A percentile compares a stretch with the other conserved stretches of the same genome.
Conservation (phyloP, 2,797 vertebrate species). For the Epinephelus malabaricus region DNA sequence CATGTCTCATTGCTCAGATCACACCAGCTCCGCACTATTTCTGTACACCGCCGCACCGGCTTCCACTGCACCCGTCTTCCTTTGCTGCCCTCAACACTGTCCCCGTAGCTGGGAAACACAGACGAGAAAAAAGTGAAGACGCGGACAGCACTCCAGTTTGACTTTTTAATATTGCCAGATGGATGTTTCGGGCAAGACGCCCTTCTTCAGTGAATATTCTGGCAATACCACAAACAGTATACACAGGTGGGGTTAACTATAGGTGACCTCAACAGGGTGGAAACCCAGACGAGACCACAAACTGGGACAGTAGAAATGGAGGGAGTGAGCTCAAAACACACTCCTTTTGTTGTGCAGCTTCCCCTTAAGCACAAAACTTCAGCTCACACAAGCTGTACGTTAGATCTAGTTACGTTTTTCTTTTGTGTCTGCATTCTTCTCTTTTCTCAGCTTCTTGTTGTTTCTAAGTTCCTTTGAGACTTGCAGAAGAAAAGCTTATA, state of each 20-base stretch:
- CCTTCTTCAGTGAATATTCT: too few relatives aligned
- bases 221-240: too few relatives aligned
- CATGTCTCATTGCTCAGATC: conserved; percentile 81
- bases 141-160: too few relatives aligned
- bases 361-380: conserved; percentile 8
- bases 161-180: too few relatives aligned
- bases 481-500: not conserved
- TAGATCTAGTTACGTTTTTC: conserved; percentile 27
- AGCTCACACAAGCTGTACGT: not conserved
- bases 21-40: conserved; percentile 68
- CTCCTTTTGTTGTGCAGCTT: not conserved
- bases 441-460: not conserved
- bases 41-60: conserved; percentile 60
- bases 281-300: not conserved
- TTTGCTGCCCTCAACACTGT: conserved; percentile 37
- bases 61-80: conserved; percentile 72
- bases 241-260: too few relatives aligned
- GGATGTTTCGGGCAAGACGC: too few relatives aligned
- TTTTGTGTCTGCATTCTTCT: not conserved
- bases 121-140: not conserved
- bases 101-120: conserved; percentile 80
- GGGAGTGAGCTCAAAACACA: not conserved
- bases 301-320: not conserved
- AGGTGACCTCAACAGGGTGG: too few relatives aligned
- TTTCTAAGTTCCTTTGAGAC: not conserved